phyloP scores from a whole-genome alignment of 2,888 invertebrate species.

The Lysandra bellargus region DNA sequence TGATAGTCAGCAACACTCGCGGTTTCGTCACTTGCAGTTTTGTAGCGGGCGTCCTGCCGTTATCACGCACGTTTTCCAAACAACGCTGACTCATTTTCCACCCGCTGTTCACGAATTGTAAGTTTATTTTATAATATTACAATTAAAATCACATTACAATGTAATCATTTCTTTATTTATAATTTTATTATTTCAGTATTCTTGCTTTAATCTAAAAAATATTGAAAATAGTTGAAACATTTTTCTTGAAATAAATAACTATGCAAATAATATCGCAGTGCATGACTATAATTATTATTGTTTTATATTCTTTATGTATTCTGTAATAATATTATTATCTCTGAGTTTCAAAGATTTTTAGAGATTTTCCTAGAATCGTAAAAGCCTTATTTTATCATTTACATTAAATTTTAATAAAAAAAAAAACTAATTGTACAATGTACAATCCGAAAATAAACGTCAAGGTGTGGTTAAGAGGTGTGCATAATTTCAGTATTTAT shows the following conservation, averaged over 20 bases:
- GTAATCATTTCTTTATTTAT: not conserved
- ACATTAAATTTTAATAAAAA: not conserved
- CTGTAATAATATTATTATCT: too few species aligned
- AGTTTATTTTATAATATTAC: constrained; percentile 28
- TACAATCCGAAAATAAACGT: not conserved
- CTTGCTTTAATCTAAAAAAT: too few species aligned
- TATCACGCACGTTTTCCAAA: constrained; percentile 49
- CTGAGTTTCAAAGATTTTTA: not conserved
- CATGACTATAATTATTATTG: not conserved
- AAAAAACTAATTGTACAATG: not conserved
- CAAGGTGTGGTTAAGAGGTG: not conserved
- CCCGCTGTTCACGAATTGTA: constrained; percentile 36
- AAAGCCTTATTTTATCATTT: not conserved
- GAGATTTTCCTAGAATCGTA: not conserved
- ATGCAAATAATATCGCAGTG: not conserved
- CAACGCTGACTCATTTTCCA: constrained; percentile 31
- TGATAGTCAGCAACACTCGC: constrained; percentile 26
- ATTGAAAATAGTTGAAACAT: too few species aligned
- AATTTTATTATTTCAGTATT: not conserved
- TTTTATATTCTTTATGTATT: not conserved
- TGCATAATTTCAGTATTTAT: not conserved
- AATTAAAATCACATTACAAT: not conserved
- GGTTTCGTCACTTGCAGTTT: constrained; percentile 40
- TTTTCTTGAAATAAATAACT: too few species aligned
- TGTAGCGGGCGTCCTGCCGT: constrained; percentile 41